Conservation (phyloP, 2,888 invertebrate species). For the Lochmaea capreae region DNA sequence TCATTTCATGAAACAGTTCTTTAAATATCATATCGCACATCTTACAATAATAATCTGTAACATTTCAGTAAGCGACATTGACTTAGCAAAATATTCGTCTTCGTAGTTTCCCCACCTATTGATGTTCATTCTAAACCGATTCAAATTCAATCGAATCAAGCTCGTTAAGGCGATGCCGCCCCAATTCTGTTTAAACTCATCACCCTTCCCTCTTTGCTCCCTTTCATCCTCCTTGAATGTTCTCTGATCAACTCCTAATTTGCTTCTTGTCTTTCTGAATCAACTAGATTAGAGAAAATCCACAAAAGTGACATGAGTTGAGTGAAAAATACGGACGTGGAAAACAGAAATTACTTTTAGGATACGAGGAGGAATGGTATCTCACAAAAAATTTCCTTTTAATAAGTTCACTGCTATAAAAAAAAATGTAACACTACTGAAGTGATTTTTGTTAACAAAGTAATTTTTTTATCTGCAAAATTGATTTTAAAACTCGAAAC, state of each 20-base stretch:
- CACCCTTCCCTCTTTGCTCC: constrained; percentile 48
- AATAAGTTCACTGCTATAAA: no score
- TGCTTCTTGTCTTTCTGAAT: constrained; percentile 63
- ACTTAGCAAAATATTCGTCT: constrained; percentile 25
- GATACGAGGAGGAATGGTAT: not conserved
- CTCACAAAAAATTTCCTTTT: no score
- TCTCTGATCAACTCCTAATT: constrained; percentile 64
- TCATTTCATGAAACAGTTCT: no score
- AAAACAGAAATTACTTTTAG: not conserved
- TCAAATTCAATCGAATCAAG: constrained; percentile 65
- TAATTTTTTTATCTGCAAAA: no score
- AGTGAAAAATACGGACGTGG: constrained; percentile 10
- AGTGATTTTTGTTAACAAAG: no score
- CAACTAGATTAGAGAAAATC: constrained; percentile 59
- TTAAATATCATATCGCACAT: not conserved
- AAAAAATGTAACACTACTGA: no score
- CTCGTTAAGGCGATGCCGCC: constrained; percentile 63
- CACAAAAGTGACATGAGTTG: constrained; percentile 34
- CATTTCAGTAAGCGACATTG: not conserved
- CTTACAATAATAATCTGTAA: not conserved
- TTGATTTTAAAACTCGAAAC: no score
- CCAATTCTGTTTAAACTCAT: constrained; percentile 63
- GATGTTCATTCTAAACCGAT: constrained; percentile 64
- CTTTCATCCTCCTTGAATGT: constrained; percentile 59
- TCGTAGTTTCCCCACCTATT: constrained; percentile 56